Evolutionary conservation across 2,888 invertebrate species (phyloP), one percentile per base, ranked within the genome.

Genomic region (Drosophila emarginata): DNA sequence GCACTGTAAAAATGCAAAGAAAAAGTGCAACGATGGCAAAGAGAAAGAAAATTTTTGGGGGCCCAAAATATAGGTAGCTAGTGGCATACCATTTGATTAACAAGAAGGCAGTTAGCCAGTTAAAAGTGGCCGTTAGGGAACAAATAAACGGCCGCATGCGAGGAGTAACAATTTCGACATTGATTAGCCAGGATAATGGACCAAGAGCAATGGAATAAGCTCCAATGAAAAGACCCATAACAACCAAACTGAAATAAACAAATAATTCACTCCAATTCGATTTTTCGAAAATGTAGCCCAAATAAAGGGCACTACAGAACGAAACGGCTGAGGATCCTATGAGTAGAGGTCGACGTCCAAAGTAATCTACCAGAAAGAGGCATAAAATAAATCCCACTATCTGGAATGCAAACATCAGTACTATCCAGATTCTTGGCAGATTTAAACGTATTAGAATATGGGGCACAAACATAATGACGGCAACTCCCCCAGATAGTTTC

Each of bases 101-200:
- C 0, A 51, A 0, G 12, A 53, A 56, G 4, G 74, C 67, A 0
- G 12, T 21, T 5, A 72, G 9, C 80, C 74, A 79, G 12, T 36
- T 39, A 0, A 53, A 5, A 2, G 67, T 37, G 11, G 36, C 53
- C 5, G 37, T 12, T 0, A 64, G 2, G 7, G 72, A 15, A n/a
- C 74, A 74, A 14, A 52, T 61, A 2, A 57, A 21, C 0, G 71
- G 52, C 0, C 68, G 53, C 32, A 51, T 28, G 0, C 26, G 26
- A 0, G 23, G 14, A 9, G 23, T 5, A 3, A 67, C 28, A 0
- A 78, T 40, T 32, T 78, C 78, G 15, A 65, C 78, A 12, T 40
- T 67, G 5, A 78, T 18, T 6, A 79, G 23, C 64, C 71, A 77
- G 21, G 50, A 3, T 2, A 78, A 28, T 0, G 77, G 58, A 0